Evolutionary conservation across 1,140 invertebrate genomes (phyloP).

Genomic region (Tetraneura akinire): DNA sequence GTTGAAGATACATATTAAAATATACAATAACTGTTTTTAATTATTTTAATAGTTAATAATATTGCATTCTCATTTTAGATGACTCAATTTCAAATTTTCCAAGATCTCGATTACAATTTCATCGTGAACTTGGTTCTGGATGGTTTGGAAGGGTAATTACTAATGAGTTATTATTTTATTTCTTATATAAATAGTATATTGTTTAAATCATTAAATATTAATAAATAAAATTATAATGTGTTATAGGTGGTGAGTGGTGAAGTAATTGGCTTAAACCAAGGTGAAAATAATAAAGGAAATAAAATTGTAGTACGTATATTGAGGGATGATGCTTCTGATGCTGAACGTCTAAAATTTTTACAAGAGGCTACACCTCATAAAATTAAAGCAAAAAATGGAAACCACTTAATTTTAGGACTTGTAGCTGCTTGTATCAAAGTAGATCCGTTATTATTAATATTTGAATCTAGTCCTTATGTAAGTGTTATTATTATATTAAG

Average conservation of each 20-base stretch:
- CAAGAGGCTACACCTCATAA: constrained; percentile 70
- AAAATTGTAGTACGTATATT: constrained; percentile 71
- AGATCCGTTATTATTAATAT: constrained; percentile 67
- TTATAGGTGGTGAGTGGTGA: constrained; percentile 74
- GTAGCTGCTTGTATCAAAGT: constrained; percentile 68
- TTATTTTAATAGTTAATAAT: neutral
- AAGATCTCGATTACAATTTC: constrained; percentile 76
- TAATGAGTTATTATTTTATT: constrained; percentile 60
- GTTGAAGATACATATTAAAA: neutral
- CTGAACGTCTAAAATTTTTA: constrained; percentile 72
- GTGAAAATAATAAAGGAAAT: constrained; percentile 57
- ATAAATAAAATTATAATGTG: too few species aligned
- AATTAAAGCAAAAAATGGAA: constrained; percentile 61
- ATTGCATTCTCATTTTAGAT: constrained; percentile 6
- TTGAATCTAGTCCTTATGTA: constrained; percentile 68
- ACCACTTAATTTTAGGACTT: constrained; percentile 67
- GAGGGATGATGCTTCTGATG: constrained; percentile 69
- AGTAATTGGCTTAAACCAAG: constrained; percentile 61
- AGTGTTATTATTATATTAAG: constrained; percentile 56
- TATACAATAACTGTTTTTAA: neutral
- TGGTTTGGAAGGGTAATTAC: constrained; percentile 76
- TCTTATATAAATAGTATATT: neutral
- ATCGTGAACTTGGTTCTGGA: constrained; percentile 78
- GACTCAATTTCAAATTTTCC: constrained; percentile 66
- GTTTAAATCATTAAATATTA: neutral